Evolutionary conservation across 64 coral and sea anemone species (phyloP), one percentile per base, ranked within the genome.

Genomic region (Trachythela sp.): DNA sequence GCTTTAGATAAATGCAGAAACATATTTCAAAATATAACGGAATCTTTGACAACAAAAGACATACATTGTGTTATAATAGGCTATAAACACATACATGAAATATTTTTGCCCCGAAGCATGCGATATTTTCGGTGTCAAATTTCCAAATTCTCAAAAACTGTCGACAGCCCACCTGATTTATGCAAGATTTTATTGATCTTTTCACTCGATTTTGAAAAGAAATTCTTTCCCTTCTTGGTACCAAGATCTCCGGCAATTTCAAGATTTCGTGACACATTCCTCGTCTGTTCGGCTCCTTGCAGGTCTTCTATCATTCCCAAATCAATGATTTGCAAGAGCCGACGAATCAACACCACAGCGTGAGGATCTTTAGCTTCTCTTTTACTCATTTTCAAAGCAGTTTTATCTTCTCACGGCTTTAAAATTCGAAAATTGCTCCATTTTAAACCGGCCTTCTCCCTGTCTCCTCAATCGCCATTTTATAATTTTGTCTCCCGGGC

Each of bases 121-220:
- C 56, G 22, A 64, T 9, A 10, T 18, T n/a, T 64, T 11, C 20
- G 56, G 56, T 22, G 56, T 80, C 33, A 39, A 80, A 80, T 80
- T 80, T 30, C 30, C 20, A 22, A 37, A 36, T 29, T 37, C 33
- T 80, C 15, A 35, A 80, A 35, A 35, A 18, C 30, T 39, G 75
- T 30, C 35, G 31, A 17, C 37, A 39, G 37, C 32, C 13, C 17
- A 80, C 75, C 37, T 80, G 75, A 37, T 39, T 80, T 80, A 39
- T 80, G 75, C 37, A 36, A 39, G 20, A 80, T 80, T 30, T 80
- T 80, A 29, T 80, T 80, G 75, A 80, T 80, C 75, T 80, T 80
- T 35, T 80, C 75, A 22, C 75, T 80, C 33, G 75, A 80, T 35
- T 39, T 35, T 1, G 75, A 80, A 29, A 80, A 80, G 37, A 80